Base-by-base conservation (phyloP, 2,113 vertebrate genomes). In the Eonycteris spelaea region DNA sequence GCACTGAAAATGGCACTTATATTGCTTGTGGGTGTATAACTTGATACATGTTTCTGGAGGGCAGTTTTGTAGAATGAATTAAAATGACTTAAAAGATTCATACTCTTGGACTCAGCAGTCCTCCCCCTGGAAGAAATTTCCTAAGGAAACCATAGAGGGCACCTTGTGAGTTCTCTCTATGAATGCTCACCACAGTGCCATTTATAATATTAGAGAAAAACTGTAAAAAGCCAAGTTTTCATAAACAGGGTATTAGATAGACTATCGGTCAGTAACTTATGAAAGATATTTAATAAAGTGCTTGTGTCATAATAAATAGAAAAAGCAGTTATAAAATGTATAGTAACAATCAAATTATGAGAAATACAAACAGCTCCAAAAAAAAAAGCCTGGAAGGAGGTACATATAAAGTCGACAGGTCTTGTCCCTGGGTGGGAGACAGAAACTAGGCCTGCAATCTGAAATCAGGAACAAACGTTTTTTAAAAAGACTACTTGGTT, bases 21-120 rank as follows among this genome's bases (percentile, higher is more conserved):
- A 6, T 3, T 3, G 28, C 21, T 30, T 38, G 43, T 28, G 40
- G 71, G 18, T 10, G 14, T 53, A 14, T 15, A 38, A 15, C 61
- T 1, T 2, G 33, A n/a, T 4, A 6, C 1, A 0, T 28, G n/a
- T 61, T 90, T 59, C 82, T 45, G 65, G 73, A 86, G 28, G 18
- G 45, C 87, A 70, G 68, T 45, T 91, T 77, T 68, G 26, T 38
- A 95, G 87, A 93, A 86, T 57, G 70, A 84, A 70, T 74, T 67
- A 65, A 63, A 86, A 78, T 86, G 38, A 65, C 13, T 84, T 48
- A 70, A 82, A 90, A 88, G 40, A 19, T 59, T 88, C 89, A 51
- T 30, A 35, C 0, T 80, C 19, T 67, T 19, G n/a, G 83, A 86
- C 35, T 91, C 26, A 55, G 73, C 22, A 61, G 74, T 77, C 71